A percentile compares a stretch with the other conserved stretches of the same genome.
These are phyloP conservation scores for Pachycephala philippinensis DNA, from an alignment of 2,113 vertebrate species.

Conservation along the genomic window DNA sequence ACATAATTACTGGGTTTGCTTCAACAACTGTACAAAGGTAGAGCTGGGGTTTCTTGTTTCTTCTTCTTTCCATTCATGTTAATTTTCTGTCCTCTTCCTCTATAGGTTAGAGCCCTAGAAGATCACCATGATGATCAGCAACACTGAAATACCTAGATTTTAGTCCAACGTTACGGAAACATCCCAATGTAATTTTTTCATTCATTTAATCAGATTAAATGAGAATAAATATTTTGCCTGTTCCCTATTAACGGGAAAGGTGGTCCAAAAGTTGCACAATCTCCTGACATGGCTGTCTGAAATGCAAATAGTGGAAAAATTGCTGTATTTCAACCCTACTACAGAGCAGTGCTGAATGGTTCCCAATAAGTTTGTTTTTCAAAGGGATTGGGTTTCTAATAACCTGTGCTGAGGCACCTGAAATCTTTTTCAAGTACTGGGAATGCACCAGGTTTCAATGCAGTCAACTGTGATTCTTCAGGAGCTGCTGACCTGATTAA, in stretches of 20 bases:
- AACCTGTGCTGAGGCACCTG: not conserved
- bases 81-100: not conserved
- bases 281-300: not conserved
- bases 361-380: not conserved
- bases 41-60: not conserved
- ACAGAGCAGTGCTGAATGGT: not conserved
- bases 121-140: not conserved
- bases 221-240: not conserved
- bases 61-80: not conserved
- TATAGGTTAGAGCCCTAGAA: not conserved
- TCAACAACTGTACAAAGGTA: not conserved
- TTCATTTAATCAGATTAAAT: not conserved
- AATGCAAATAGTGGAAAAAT: not conserved
- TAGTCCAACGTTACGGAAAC: not conserved
- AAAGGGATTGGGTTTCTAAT: not conserved
- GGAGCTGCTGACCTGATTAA: not conserved
- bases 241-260: not conserved
- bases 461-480: not conserved
- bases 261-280: not conserved
- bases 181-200: not conserved
- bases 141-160: not conserved
- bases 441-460: not conserved
- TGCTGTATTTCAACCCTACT: not conserved
- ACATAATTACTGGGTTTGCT: not conserved
- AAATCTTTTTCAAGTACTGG: not conserved